Evolutionary conservation across 1,140 invertebrate genomes (phyloP).

Genomic region (Diabrotica undecimpunctata): DNA sequence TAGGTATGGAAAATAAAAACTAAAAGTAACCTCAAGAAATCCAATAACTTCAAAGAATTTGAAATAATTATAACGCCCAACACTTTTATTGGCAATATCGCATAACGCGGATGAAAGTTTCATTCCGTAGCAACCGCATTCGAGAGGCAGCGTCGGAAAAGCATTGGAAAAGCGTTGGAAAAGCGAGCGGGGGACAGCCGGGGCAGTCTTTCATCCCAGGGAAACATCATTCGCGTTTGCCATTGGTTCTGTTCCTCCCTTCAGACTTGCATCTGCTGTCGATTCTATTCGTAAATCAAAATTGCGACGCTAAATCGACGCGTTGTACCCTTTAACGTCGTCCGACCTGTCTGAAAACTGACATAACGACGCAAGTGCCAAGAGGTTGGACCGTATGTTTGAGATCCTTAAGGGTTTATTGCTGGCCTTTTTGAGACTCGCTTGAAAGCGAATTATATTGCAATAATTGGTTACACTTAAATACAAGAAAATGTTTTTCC

Average conservation of each 20-base stretch:
- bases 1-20: no score
- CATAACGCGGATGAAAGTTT: not conserved
- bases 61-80: conserved; percentile 7
- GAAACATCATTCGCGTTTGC: conserved; percentile 35
- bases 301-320: conserved; percentile 34
- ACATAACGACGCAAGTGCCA: not conserved
- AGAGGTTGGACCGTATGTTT: not conserved
- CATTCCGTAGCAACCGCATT: not conserved
- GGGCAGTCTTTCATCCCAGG: conserved; percentile 20
- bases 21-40: not conserved
- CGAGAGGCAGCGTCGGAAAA: conserved; percentile 14
- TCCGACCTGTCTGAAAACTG: not conserved
- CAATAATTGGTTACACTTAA: no score
- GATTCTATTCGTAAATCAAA: conserved; percentile 48
- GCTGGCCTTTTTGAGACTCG: not conserved
- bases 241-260: conserved; percentile 39
- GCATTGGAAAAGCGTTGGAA: conserved; percentile 20
- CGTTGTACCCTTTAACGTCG: conserved; percentile 1
- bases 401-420: conserved; percentile 2
- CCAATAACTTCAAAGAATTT: conserved; percentile 4
- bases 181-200: conserved; percentile 11
- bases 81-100: conserved; percentile 11
- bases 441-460: no score
- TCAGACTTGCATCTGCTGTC: conserved; percentile 42
- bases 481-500: no score